phyloP scores from a whole-genome alignment of 2,888 invertebrate genomes.

The Amphimallon solstitiale region DNA sequence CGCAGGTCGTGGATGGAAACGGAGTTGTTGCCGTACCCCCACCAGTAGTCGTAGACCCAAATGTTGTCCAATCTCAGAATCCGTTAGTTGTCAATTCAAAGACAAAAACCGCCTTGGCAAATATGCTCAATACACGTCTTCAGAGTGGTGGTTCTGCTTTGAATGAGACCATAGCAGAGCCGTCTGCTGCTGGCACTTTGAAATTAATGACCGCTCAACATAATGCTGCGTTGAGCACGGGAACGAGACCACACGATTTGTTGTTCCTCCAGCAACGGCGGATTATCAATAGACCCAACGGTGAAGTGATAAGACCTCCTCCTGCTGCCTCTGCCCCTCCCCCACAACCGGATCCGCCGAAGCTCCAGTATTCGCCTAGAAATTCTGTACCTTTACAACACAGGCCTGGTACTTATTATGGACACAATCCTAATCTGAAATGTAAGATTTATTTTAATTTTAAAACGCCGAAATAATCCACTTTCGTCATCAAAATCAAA shows the following conservation, averaged over 20 bases:
- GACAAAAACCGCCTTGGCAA: conserved; percentile 94
- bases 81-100: conserved; percentile 82
- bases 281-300: conserved; percentile 62
- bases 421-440: conserved; percentile 92
- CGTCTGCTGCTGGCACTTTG: conserved; percentile 76
- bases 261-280: conserved; percentile 67
- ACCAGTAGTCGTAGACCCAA: conserved; percentile 42
- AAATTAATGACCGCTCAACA: conserved; percentile 87
- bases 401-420: conserved; percentile 79
- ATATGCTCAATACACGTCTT: conserved; percentile 88
- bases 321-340: conserved; percentile 56
- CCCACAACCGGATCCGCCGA: conserved; percentile 46
- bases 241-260: conserved; percentile 65
- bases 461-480: no score
- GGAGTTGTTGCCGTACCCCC: conserved; percentile 40
- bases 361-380: conserved; percentile 61
- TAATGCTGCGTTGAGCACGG: conserved; percentile 69
- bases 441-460: conserved; percentile 59
- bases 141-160: conserved; percentile 66
- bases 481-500: no score
- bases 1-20: conserved; percentile 36
- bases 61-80: conserved; percentile 56
- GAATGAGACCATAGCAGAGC: conserved; percentile 60
- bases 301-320: conserved; percentile 61
- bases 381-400: conserved; percentile 65